Evolutionary conservation across 2,888 invertebrate species (phyloP), one percentile per base, ranked within the genome.

Genomic region (Brachyptera risi): DNA sequence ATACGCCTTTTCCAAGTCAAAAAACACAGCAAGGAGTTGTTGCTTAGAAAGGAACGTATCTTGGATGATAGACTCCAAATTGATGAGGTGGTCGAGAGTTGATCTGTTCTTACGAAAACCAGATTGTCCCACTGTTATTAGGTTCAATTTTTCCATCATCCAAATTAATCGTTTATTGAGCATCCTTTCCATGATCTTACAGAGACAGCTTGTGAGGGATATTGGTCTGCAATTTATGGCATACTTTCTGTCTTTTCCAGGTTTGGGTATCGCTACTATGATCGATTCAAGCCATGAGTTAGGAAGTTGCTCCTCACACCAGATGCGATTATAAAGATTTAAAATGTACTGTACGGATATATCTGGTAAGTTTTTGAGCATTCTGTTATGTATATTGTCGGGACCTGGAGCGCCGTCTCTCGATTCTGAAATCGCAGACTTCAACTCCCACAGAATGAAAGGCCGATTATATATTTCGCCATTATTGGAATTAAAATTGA

Each of bases 121-220:
- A 57, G 38, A 38, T 47, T 68, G 68, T n/a, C 24, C 24, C 1
- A 35, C 21, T 3, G 67, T 26, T n/a, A 67, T 37, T 3, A 66
- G 56, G 37, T 60, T 49, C 19, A 66, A 59, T 3, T 59, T 37
- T 42, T 68, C 66, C 4, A 68, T 58, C 21, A 57, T 58, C 65
- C 65, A 67, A 11, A 66, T 58, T 5, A 68, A 63, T 1, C 68
- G 50, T n/a, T 61, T 47, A 38, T 66, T 68, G 5, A 69, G 60
- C 65, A 69, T 67, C 35, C 62, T 27, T 50, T 68, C 68, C 64
- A 69, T 61, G 0, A 67, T 56, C 59, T 69, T 70, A 27, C 68
- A 68, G 2, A 69, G 50, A 54, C 68, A 69, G 50, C 67, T 68
- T 9, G 69, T 68, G n/a, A 69, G 60, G 27, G 68, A 65, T 9